Evolutionary conservation across 2,113 vertebrate genomes (phyloP).

Genomic region (Percopsis transmontana): DNA sequence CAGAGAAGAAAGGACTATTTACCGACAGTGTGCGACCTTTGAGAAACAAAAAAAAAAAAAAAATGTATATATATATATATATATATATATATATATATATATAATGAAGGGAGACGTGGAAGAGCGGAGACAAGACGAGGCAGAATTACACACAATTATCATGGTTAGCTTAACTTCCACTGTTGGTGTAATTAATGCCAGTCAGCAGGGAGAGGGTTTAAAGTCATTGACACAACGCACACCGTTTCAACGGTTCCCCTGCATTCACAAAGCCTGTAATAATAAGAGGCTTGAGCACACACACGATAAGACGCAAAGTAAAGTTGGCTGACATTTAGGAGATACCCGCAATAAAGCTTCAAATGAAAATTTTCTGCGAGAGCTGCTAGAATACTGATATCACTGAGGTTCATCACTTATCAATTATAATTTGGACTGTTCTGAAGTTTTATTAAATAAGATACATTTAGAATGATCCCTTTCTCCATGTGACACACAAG

Average conservation of each 20-base stretch:
- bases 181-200: conserved; percentile 63
- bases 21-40: too few species aligned
- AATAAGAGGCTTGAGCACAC: conserved; percentile 8
- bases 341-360: conserved; percentile 5
- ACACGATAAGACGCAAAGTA: neutral
- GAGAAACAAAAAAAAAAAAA: too few species aligned
- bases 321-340: conserved; percentile 11
- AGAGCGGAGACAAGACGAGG: conserved; percentile 44
- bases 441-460: too few species aligned
- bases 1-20: too few species aligned
- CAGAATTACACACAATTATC: conserved; percentile 68
- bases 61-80: too few species aligned
- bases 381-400: neutral
- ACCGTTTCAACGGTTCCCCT: conserved; percentile 32
- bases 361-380: conserved; percentile 2
- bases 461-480: too few species aligned
- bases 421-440: neutral
- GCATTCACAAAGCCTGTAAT: conserved; percentile 12
- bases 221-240: conserved; percentile 26
- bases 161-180: conserved; percentile 52
- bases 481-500: too few species aligned
- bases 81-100: too few species aligned
- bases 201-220: conserved; percentile 39
- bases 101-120: conserved; percentile 27
- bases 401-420: conserved; percentile 14